Percentiles rank a stretch among this genome's conserved stretches.
These are phyloP conservation scores for Manis crassicaudata DNA, from an alignment of 2,797 vertebrate species.

Conservation along the genomic window DNA sequence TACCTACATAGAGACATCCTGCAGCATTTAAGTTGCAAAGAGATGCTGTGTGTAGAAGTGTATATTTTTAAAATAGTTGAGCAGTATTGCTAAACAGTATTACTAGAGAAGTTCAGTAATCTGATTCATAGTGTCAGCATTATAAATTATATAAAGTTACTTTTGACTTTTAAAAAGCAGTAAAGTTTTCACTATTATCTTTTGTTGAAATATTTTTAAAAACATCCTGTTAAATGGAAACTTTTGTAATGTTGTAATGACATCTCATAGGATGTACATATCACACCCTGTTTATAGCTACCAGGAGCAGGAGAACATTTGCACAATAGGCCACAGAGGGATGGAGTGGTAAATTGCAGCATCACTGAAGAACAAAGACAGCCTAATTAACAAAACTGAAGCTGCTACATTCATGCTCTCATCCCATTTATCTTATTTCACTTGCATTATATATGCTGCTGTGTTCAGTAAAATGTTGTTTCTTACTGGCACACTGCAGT, in stretches of 20 bases:
- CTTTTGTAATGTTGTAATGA: not conserved
- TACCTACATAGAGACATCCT: not conserved
- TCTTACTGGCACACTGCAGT: not conserved
- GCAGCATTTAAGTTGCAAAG: not conserved
- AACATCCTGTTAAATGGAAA: not conserved
- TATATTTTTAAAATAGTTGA: not conserved
- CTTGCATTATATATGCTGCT: not conserved
- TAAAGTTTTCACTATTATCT: not conserved
- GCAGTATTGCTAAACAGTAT: not conserved
- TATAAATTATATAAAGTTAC: not conserved
- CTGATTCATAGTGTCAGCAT: not conserved
- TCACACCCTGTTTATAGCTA: not conserved
- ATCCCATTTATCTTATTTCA: not conserved
- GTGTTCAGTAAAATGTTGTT: not conserved
- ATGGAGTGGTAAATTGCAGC: not conserved
- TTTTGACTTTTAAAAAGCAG: not conserved
- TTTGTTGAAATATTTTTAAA: not conserved
- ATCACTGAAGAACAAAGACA: not conserved
- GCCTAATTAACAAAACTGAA: conserved; percentile 57
- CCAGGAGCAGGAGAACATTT: not conserved
- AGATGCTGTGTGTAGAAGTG: not conserved
- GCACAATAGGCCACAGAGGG: not conserved
- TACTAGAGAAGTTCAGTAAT: not conserved
- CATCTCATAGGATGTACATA: not conserved
- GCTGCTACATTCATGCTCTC: not conserved